Percentiles rank a stretch among this genome's conserved stretches.
These are phyloP conservation scores for Apostichopus parvimensis DNA, from an alignment of 35 echinoderm and acorn worm genomes.

Conservation along the genomic window DNA sequence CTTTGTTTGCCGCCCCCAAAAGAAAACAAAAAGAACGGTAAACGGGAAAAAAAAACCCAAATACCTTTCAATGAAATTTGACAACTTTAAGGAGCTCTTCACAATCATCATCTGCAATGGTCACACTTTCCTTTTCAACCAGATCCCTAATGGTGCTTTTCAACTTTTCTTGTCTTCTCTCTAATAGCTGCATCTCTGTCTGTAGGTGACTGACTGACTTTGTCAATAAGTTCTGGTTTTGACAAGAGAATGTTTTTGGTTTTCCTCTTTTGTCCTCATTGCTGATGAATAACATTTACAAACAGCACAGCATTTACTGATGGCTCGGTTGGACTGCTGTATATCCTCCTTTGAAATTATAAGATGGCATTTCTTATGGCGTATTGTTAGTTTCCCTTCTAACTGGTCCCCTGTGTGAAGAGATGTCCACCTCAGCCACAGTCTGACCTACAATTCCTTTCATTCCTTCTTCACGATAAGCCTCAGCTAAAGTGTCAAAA, in stretches of 20 bases:
- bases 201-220: background rate
- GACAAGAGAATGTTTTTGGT: too few species aligned
- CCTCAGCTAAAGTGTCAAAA: too few species aligned
- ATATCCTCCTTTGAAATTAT: background rate
- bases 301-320: background rate
- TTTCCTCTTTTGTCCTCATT: background rate
- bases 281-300: too few species aligned
- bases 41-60: too few species aligned
- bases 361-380: slow-evolving; percentile 45
- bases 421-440: background rate
- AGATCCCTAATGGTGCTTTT: background rate
- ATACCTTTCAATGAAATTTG: too few species aligned
- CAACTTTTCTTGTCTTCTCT: background rate
- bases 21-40: too few species aligned
- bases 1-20: slow-evolving; percentile 75
- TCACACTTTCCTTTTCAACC: slow-evolving; percentile 30
- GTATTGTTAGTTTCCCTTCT: background rate
- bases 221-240: too few species aligned
- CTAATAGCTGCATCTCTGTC: too few species aligned
- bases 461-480: too few species aligned
- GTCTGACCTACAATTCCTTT: too few species aligned
- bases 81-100: too few species aligned
- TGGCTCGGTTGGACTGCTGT: too few species aligned
- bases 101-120: background rate
- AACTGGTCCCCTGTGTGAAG: background rate